Percentiles rank a stretch among this genome's conserved stretches.
Evolutionary conservation across 2,113 vertebrate species (phyloP).

Genomic region (Micronycteris hirsuta): DNA sequence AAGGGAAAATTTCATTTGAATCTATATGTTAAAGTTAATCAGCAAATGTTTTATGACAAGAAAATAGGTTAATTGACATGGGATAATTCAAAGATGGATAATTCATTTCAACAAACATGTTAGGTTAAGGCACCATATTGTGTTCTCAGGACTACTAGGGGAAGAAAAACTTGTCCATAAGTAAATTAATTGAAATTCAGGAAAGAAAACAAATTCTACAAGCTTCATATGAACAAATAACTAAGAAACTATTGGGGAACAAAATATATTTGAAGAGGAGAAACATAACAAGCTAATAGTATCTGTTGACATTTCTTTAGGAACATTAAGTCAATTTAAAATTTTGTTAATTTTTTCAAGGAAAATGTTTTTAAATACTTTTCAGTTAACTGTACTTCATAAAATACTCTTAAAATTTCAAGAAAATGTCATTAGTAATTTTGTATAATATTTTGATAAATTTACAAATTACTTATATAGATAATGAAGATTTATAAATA

Average conservation of each 20-base stretch:
- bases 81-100: not conserved
- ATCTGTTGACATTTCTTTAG: not conserved
- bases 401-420: not conserved
- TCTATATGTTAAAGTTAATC: not conserved
- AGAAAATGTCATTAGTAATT: not conserved
- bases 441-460: conserved; percentile 21
- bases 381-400: not conserved
- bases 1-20: not conserved
- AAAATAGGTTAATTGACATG: not conserved
- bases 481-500: not conserved
- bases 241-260: not conserved
- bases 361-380: not conserved
- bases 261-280: conserved; percentile 26
- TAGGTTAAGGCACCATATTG: not conserved
- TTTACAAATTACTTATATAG: not conserved
- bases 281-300: not conserved
- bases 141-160: not conserved
- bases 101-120: not conserved
- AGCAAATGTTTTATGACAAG: conserved; percentile 13
- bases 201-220: not conserved
- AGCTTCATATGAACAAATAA: not conserved
- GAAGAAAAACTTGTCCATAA: not conserved
- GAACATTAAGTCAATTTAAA: not conserved
- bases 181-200: not conserved
- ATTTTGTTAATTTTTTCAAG: not conserved